phyloP scores from a whole-genome alignment of 2,888 invertebrate species.

The Drosophila meridionalis region DNA sequence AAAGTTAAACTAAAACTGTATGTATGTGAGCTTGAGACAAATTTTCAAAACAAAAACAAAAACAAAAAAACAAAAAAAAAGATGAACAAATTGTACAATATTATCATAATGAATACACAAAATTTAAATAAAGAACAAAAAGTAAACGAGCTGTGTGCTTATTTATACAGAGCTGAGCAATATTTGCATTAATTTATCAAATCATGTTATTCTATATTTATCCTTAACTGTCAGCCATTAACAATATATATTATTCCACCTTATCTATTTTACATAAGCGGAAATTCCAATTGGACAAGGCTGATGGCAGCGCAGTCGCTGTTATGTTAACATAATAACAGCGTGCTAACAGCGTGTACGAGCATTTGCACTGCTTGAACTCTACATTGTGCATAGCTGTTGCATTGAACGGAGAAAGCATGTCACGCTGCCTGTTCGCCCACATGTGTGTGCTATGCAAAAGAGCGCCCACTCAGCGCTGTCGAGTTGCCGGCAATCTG shows the following conservation, averaged over 20 bases:
- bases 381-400: background rate
- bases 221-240: background rate
- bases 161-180: background rate
- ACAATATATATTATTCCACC: background rate
- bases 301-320: slow-evolving; percentile 16
- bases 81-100: slow-evolving; percentile 75
- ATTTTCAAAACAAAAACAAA: slow-evolving; percentile 57
- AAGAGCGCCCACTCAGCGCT: slow-evolving; percentile 18
- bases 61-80: slow-evolving; percentile 29
- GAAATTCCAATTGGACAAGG: slow-evolving; percentile 3
- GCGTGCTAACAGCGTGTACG: slow-evolving; percentile 7
- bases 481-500: slow-evolving; percentile 12
- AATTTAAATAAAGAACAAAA: slow-evolving; percentile 80
- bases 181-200: slow-evolving; percentile 6
- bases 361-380: background rate
- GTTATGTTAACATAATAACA: slow-evolving; percentile 37
- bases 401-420: slow-evolving; percentile 30
- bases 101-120: slow-evolving; percentile 79
- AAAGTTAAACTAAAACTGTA: slow-evolving; percentile 65
- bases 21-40: slow-evolving; percentile 63
- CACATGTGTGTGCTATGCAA: slow-evolving; percentile 38
- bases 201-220: background rate
- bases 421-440: slow-evolving; percentile 16
- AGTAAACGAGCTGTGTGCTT: slow-evolving; percentile 43
- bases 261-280: slow-evolving; percentile 9